These are phyloP conservation scores for Nomia melanderi DNA, from an alignment of 1,140 invertebrate species.

Conservation along the genomic window DNA sequence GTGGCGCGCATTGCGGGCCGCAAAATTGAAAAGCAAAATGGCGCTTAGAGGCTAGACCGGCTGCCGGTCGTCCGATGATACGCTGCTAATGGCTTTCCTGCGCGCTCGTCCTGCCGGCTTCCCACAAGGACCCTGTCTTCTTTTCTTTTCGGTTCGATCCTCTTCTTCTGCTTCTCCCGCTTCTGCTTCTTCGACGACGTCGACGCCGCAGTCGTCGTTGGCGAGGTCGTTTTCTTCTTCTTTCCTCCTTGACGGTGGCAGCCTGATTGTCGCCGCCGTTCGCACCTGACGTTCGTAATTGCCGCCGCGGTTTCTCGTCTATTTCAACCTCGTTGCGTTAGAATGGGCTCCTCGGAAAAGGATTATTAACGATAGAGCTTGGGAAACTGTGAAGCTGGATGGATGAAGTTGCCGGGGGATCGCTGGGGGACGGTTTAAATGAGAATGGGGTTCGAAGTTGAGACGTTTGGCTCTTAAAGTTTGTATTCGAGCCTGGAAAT, in stretches of 20 bases:
- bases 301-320: slow-evolving; percentile 7
- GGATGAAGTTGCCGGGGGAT: neutral
- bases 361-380: slow-evolving; percentile 18
- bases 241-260: too few species aligned
- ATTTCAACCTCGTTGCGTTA: neutral
- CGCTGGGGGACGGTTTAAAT: neutral
- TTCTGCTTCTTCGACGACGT: neutral
- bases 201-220: neutral
- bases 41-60: slow-evolving; percentile 41
- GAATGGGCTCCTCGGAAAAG: neutral
- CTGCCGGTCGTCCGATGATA: slow-evolving; percentile 17
- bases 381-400: neutral
- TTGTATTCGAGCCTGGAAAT: neutral
- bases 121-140: slow-evolving; percentile 9
- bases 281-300: slow-evolving; percentile 27
- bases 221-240: too few species aligned
- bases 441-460: neutral
- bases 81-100: slow-evolving; percentile 50
- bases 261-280: neutral
- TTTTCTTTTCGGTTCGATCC: neutral
- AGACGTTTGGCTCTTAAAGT: neutral
- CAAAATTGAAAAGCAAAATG: slow-evolving; percentile 54
- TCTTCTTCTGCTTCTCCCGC: neutral
- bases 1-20: slow-evolving; percentile 8
- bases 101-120: slow-evolving; percentile 11